These are phyloP conservation scores for Otus sunia DNA, from an alignment of 2,113 vertebrate genomes.

Conservation along the genomic window DNA sequence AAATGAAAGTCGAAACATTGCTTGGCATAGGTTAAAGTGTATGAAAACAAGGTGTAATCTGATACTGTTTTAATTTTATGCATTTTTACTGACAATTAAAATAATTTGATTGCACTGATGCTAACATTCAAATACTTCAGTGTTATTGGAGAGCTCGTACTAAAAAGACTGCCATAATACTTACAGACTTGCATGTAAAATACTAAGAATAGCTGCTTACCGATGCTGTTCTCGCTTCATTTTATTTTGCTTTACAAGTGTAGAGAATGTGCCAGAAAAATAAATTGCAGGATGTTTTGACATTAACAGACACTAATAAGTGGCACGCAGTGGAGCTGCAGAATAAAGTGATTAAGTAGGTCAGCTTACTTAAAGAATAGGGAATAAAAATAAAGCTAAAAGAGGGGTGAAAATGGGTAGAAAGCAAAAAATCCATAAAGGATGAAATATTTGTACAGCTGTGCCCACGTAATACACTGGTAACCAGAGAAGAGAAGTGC, in stretches of 20 bases:
- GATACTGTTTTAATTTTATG: neutral
- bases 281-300: neutral
- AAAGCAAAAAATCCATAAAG: neutral
- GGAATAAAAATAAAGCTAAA: neutral
- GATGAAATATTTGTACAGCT: neutral
- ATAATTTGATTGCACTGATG: constrained; percentile 3
- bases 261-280: neutral
- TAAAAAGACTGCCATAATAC: neutral
- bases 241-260: neutral
- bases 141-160: neutral
- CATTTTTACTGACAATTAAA: constrained; percentile 6
- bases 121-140: neutral
- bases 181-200: neutral
- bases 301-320: neutral
- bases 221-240: neutral
- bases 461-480: neutral
- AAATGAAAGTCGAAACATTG: constrained; percentile 25
- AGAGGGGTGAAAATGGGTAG: neutral
- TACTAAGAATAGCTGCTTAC: neutral
- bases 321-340: neutral
- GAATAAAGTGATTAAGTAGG: constrained; percentile 26
- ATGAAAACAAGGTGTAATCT: constrained; percentile 6
- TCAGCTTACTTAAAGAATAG: neutral
- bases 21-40: neutral
- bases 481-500: neutral